Evolutionary conservation across 2,113 vertebrate genomes (phyloP).

Genomic region (Syrrhaptes paradoxus): DNA sequence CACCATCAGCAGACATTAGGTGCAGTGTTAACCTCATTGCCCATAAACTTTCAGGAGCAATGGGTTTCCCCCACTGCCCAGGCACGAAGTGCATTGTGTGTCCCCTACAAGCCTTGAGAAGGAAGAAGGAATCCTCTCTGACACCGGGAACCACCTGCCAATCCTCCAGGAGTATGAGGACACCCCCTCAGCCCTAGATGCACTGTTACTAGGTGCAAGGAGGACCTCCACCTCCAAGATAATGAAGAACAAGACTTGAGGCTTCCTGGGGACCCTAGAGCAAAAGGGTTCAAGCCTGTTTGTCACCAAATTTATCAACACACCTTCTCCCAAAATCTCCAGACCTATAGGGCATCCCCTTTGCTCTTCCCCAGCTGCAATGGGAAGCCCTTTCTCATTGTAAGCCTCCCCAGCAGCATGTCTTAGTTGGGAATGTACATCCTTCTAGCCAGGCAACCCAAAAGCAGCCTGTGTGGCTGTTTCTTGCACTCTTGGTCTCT

Average conservation of each 20-base stretch:
- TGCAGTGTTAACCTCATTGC: no score
- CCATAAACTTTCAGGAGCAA: not conserved
- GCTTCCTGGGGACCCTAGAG: not conserved
- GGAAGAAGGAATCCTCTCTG: not conserved
- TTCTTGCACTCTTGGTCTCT: not conserved
- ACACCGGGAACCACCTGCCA: not conserved
- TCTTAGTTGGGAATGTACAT: not conserved
- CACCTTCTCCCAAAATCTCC: not conserved
- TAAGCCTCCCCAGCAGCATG: not conserved
- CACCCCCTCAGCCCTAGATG: rapidly evolving
- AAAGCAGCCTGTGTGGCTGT: not conserved
- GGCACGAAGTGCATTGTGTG: not conserved
- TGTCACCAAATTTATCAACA: not conserved
- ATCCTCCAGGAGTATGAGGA: rapidly evolving
- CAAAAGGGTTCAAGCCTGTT: not conserved
- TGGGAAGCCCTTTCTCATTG: not conserved
- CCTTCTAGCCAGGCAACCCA: not conserved
- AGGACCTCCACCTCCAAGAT: not conserved
- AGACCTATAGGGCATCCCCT: not conserved
- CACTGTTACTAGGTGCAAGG: not conserved
- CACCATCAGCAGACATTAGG: no score
- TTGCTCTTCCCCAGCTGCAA: not conserved
- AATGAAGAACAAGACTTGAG: not conserved
- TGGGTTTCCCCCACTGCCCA: not conserved
- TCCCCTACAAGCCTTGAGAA: rapidly evolving